Base-by-base conservation (phyloP, 2,113 vertebrate species). In the Oenanthe melanoleuca region DNA sequence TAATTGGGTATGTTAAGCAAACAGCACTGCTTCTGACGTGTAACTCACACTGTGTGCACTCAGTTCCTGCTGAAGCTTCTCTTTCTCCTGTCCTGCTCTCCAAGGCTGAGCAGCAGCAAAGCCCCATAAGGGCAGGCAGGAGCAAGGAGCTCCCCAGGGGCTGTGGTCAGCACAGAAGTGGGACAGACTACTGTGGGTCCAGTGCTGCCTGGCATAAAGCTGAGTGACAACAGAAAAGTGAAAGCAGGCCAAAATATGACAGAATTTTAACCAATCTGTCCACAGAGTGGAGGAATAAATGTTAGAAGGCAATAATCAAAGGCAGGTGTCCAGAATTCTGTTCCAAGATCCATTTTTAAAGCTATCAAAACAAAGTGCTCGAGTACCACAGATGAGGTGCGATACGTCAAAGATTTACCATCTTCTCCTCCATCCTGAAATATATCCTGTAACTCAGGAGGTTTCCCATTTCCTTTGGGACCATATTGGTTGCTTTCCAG, bases 91-190 rank as follows among this genome's bases (percentile, higher is more conserved):
- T 57, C 34, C 34, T 37, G 34, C 34, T 37, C 34, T 37, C 34
- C 6, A 3, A 3, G 13, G 12, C 38, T 7, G 3, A 78, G 16
- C 13, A 6, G 25, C 64, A 85, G 45, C 0, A 0, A 61, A 91
- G 52, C 5, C 17, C 31, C 42, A 31, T 20, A 37, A 60, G 20
- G 17, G 17, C 52, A 40, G 24, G 37, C 6, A 17, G 69, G 26
- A 71, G 12, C 4, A 2, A 80, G 34, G 21, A 31, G 14, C 9
- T 80, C 40, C 53, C 0, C 0, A 38, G 33, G 16, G 50, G 7
- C 42, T 73, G 29, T 14, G 22, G 14, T 40, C 47, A 78, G 42
- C 42, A 28, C 26, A 50, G 24, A 52, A 77, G 31, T 37, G 50
- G 22, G 57, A 37, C 18, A 75, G 22, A 19, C 47, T 55, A 18